Evolutionary conservation across 2,797 vertebrate genomes (phyloP), one percentile per base, ranked within the genome.

Genomic region (Myotis findleyi): DNA sequence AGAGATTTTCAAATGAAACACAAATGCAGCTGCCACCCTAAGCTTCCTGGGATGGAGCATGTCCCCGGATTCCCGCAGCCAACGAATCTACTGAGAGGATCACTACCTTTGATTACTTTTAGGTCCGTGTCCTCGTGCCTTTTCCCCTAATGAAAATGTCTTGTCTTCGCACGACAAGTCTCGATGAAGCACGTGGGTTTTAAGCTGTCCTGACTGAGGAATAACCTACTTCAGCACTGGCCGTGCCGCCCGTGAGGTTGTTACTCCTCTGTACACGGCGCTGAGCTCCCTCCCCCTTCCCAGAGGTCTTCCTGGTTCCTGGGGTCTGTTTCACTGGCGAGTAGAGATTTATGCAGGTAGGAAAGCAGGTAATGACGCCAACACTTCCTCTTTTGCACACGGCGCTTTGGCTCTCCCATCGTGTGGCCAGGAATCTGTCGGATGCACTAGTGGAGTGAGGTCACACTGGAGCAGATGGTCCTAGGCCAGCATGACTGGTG

Each of bases 341-440:
- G 68, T 12, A 87, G 87, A 59, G 41, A 8, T 17, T 47, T 33
- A 11, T 36, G 57, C 53, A 51, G 5, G 9, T 6, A 23, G 53
- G 33, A 73, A 44, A 9, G 12, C 55, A 47, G 59, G 33, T 3
- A 16, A n/a, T 69, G 81, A 47, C 20, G 30, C 8, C 1, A 4
- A 8, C 5, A 1, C 36, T 33, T 62, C 20, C n/a, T 36, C 38
- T 12, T 64, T 20, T 76, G 83, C 47, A 21, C 8, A 2, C 25
- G 88, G 92, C 84, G 44, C 21, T 17, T 59, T 1, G 9, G 41
- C 1, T 3, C 16, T 27, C 41, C 25, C 7, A 88, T 94, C 87
- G 92, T 95, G 87, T 77, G 95, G 96, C 95, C 95, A 89, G 97
- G 92, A 96, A 96, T 92, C 95, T 91, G 96, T 44, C 33, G 49